phyloP scores from a whole-genome alignment of 2,113 vertebrate species.

The Limanda limanda region DNA sequence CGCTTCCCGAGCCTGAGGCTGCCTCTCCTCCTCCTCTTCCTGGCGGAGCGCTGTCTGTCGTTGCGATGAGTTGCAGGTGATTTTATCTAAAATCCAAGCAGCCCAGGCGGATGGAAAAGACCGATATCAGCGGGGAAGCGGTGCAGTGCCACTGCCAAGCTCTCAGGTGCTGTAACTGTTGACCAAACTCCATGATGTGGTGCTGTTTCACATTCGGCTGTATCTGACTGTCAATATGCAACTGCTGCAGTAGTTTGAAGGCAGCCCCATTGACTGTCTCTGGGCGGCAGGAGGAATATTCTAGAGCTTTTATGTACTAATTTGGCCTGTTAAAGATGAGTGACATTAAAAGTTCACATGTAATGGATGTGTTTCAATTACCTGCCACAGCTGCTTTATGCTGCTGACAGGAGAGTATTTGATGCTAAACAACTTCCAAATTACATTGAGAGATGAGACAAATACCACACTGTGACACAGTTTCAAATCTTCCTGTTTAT shows the following conservation, averaged over 20 bases:
- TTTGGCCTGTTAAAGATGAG: not conserved
- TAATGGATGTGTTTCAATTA: not conserved
- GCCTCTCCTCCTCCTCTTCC: conserved; percentile 15
- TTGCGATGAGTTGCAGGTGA: not conserved
- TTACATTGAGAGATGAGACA: not conserved
- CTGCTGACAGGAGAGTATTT: not conserved
- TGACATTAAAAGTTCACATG: not conserved
- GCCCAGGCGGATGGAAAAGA: conserved; percentile 29
- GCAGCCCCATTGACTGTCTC: not conserved
- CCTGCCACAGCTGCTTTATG: conserved; percentile 3
- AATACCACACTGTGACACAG: not conserved
- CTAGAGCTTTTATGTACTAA: not conserved
- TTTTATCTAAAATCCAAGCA: not conserved
- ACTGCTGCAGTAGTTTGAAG: conserved; percentile 21
- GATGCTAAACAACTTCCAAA: not conserved
- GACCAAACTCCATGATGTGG: not conserved
- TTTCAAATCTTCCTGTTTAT: not conserved
- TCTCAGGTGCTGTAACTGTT: conserved; percentile 30
- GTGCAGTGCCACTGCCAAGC: conserved; percentile 8
- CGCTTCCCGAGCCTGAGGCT: conserved; percentile 4
- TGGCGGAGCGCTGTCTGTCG: not conserved
- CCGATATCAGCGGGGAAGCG: not conserved
- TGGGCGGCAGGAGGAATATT: not conserved
- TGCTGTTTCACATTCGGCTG: not conserved
- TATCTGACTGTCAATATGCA: not conserved